Evolutionary conservation across 2,113 vertebrate genomes (phyloP).

Genomic region (Nanorana parkeri): DNA sequence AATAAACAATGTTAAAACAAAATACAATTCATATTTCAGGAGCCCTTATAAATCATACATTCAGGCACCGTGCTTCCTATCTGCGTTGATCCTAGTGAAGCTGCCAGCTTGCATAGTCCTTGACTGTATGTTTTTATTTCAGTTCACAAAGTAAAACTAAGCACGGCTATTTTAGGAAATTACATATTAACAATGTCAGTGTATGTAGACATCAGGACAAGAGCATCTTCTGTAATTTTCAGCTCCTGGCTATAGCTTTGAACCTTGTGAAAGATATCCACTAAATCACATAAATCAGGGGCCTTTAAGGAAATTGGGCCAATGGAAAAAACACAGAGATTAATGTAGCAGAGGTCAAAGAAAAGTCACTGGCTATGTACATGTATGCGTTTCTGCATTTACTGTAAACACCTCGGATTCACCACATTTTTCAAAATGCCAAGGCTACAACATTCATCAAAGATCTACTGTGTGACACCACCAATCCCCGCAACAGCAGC

Average conservation of each 20-base stretch:
- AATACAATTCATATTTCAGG: too few species aligned
- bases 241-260: constrained; percentile 23
- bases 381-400: constrained; percentile 3
- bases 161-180: constrained; percentile 47
- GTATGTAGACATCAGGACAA: constrained; percentile 42
- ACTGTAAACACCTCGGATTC: background rate
- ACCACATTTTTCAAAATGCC: background rate
- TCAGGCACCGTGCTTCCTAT: background rate
- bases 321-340: background rate
- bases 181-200: constrained; percentile 51
- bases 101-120: constrained; percentile 29
- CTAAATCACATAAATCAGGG: constrained; percentile 37
- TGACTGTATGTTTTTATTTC: constrained; percentile 29
- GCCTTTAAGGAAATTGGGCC: constrained; percentile 33
- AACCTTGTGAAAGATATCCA: constrained; percentile 32
- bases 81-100: constrained; percentile 10
- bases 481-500: background rate
- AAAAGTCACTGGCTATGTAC: constrained; percentile 27
- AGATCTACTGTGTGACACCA: background rate
- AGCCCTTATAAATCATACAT: constrained; percentile 2
- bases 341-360: constrained; percentile 11
- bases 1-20: too few species aligned
- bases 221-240: constrained; percentile 23
- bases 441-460: background rate
- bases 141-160: constrained; percentile 27